Conservation (phyloP, 2,113 vertebrate species). For the Ceratotherium simum region DNA sequence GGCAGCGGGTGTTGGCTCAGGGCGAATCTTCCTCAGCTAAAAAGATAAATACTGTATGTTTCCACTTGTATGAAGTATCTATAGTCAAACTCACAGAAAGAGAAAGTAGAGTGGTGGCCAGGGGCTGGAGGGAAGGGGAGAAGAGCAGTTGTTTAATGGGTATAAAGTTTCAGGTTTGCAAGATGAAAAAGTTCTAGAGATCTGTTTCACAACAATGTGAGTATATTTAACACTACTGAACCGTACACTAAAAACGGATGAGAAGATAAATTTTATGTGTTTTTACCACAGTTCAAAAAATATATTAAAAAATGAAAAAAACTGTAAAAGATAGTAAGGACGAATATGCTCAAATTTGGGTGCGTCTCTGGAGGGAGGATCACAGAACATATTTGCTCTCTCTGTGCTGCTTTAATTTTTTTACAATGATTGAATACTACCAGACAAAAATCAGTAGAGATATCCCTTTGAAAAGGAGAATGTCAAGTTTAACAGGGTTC, state of each 20-base stretch:
- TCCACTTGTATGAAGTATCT: background rate
- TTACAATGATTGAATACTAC: background rate
- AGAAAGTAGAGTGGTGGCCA: background rate
- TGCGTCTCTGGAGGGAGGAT: background rate
- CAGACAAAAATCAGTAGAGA: slow-evolving; percentile 25
- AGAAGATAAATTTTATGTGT: background rate
- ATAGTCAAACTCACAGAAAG: background rate
- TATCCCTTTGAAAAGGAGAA: background rate
- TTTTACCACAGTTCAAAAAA: background rate
- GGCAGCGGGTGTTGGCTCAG: too few relatives aligned
- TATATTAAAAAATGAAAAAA: background rate
- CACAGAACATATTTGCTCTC: background rate
- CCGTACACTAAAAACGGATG: background rate
- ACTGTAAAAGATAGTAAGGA: background rate
- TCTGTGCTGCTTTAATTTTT: background rate
- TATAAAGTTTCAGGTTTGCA: background rate
- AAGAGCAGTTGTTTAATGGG: background rate
- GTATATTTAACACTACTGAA: background rate
- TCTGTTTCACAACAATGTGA: background rate
- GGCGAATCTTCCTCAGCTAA: background rate
- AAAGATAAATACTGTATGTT: background rate
- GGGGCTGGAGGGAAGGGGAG: background rate
- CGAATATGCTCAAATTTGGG: background rate
- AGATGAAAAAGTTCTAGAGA: background rate
- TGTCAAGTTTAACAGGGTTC: background rate